phyloP scores from a whole-genome alignment of 1,140 invertebrate species.

The Fopius arisanus region DNA sequence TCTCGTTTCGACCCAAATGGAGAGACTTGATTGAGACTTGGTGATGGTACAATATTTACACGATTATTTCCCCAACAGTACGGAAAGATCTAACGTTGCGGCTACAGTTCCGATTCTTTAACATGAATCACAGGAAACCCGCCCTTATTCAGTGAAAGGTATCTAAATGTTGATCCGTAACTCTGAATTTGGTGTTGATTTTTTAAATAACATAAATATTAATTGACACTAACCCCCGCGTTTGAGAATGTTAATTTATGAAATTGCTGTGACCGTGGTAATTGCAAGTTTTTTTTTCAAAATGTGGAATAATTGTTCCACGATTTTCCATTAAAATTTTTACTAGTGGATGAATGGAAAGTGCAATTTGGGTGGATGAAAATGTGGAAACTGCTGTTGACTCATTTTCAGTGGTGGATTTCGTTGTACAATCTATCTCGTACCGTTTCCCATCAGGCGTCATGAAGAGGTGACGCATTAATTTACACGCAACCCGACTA shows the following conservation, averaged over 20 bases:
- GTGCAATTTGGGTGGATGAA: no score
- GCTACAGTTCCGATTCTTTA: conserved; percentile 93
- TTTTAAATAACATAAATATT: not conserved
- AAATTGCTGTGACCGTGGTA: no score
- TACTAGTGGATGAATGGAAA: not conserved
- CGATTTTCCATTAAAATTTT: not conserved
- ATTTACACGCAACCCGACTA: conserved; percentile 11
- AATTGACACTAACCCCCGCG: no score
- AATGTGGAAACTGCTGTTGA: no score
- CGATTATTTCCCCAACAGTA: conserved; percentile 73
- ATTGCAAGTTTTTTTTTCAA: no score
- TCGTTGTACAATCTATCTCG: not conserved
- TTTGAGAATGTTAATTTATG: no score
- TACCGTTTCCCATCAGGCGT: not conserved
- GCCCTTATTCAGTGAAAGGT: conserved; percentile 81
- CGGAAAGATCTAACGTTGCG: conserved; percentile 91
- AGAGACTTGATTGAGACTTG: not conserved
- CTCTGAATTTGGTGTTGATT: not conserved
- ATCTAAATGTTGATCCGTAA: conserved; percentile 42
- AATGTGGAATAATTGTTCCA: no score
- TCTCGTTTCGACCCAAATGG: not conserved
- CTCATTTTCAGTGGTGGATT: not conserved
- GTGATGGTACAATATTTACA: not conserved
- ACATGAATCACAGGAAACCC: conserved; percentile 86
- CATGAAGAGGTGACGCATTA: conserved; percentile 22